Evolutionary conservation across 2,888 invertebrate genomes (phyloP).

Genomic region (Oscheius sp.): DNA sequence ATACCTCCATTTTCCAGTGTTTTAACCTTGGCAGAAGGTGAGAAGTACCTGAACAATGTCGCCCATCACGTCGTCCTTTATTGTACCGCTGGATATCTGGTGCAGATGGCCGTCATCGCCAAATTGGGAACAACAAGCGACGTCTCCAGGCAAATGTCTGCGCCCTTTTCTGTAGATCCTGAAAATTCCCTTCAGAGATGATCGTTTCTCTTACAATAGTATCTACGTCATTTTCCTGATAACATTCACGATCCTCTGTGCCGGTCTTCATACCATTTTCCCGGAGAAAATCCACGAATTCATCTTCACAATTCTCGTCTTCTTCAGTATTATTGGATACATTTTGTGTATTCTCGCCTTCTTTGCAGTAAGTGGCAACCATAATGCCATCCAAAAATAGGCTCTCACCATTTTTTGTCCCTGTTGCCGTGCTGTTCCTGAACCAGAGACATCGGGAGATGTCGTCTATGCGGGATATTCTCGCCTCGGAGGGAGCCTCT

Average conservation of each 20-base stretch:
- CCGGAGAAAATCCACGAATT: background rate
- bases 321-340: background rate
- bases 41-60: conserved; percentile 22
- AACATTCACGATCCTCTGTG: background rate
- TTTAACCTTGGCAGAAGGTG: background rate
- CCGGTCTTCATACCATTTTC: background rate
- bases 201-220: background rate
- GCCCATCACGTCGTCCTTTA: conserved; percentile 3
- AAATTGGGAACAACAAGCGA: no score
- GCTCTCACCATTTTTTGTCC: conserved; percentile 1
- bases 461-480: conserved; percentile 4
- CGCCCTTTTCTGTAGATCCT: no score
- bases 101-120: conserved; percentile 2
- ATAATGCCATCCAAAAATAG: background rate
- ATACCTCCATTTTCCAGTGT: background rate
- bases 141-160: no score
- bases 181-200: conserved; percentile 4
- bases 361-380: background rate
- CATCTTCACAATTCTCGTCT: background rate
- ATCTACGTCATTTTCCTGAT: conserved; percentile 3
- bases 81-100: background rate
- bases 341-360: background rate
- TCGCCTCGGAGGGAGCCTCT: conserved; percentile 9
- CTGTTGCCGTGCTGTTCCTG: background rate
- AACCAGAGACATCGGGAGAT: background rate